Evolutionary conservation across 1,140 invertebrate species (phyloP), one percentile per base, ranked within the genome.

Genomic region (Holcopasites calliopsidis): DNA sequence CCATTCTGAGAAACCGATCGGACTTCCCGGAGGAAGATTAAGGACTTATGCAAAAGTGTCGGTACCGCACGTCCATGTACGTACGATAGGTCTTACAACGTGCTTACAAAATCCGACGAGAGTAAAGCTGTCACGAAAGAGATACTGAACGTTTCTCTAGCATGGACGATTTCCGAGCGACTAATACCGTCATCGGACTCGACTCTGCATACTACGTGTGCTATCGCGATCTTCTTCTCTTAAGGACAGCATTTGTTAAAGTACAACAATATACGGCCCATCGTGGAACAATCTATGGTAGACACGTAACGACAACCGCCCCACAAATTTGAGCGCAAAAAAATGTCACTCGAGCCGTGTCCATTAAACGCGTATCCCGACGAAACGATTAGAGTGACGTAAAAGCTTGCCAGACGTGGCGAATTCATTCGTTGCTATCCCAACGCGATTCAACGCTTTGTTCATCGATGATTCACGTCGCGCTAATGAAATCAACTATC

Each of bases 41-140:
- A 70, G n/a, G 31, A 58, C 54, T 60, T 49, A 49, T 33, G 55
- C 68, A 61, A 70, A 70, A 28, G 38, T 35, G 57, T 47, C 16
- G 21, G 33, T 71, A 71, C 42, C n/a, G 21, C 42, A 21, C 68
- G 21, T 49, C 40, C 54, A 23, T 16, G 38, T 47, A 11, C 54
- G n/a, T 7, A 71, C 31, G 57, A 71, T 71, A 61, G 55, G 33
- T 28, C 23, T 31, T 49, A 26, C 69, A 28, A 49, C 55, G 55
- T 33, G 31, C 11, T 28, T 28, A 70, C 16, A 35, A 23, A 70
- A 49, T 28, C 16, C 16, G 16, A 26, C 40, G 16, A 60, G 28
- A 60, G 49, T 70, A 79, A 49, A 77, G 52, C 23, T 62, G 50
- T 68, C 66, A 47, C 21, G 74, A 77, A 65, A 66, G 33, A 78